Evolutionary conservation across 2,888 invertebrate genomes (phyloP).

Genomic region (Pimpla rufipes): DNA sequence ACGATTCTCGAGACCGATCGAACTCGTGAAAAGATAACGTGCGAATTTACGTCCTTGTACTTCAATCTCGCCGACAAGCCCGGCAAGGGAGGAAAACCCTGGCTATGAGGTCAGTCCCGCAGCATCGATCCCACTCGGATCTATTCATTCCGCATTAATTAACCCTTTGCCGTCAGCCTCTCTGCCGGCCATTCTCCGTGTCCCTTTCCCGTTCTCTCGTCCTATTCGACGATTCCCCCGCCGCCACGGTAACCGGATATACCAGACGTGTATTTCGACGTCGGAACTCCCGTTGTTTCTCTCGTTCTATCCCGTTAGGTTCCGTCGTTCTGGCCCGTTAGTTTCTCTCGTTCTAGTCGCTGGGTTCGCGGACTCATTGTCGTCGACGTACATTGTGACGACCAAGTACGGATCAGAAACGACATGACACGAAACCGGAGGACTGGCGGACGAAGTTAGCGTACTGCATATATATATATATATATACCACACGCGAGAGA

Average conservation of each 20-base stretch:
- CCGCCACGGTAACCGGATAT: conserved; percentile 31
- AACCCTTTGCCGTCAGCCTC: conserved; percentile 33
- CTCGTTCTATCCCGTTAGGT: conserved; percentile 39
- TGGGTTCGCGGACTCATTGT: conserved; percentile 18
- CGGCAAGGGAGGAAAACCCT: conserved; percentile 69
- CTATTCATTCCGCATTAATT: conserved; percentile 59
- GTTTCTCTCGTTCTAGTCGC: conserved; percentile 47
- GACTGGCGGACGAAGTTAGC: conserved; percentile 18
- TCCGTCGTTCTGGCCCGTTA: conserved; percentile 7
- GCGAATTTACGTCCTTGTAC: conserved; percentile 68
- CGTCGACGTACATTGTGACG: conserved; percentile 2
- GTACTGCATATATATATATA: too few relatives aligned
- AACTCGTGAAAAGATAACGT: conserved; percentile 72
- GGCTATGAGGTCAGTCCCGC: background rate
- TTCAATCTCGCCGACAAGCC: conserved; percentile 77
- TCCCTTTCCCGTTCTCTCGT: conserved; percentile 38
- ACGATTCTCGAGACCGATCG: conserved; percentile 69
- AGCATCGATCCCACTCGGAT: conserved; percentile 32
- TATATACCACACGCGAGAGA: conserved; percentile 1
- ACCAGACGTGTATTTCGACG: conserved; percentile 39
- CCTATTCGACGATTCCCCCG: conserved; percentile 35
- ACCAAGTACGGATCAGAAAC: conserved; percentile 21
- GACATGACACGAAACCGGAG: conserved; percentile 14
- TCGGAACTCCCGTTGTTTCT: conserved; percentile 28
- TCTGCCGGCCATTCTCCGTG: background rate